Conservation (phyloP, 2,797 vertebrate genomes). For the Poeciliopsis infans region DNA sequence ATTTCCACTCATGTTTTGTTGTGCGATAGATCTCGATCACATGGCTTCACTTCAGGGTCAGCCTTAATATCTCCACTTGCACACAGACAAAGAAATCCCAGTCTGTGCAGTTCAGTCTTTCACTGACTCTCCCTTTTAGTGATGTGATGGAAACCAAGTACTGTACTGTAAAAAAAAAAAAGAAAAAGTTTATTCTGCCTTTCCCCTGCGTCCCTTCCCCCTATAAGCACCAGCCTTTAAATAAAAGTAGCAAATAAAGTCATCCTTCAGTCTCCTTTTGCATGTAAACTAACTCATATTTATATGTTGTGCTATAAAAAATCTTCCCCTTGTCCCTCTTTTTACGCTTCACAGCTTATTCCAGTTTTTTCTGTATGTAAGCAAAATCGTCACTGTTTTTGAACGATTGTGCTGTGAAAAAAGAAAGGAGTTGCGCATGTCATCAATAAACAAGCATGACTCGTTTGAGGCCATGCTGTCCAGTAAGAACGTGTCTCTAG, state of each 20-base stretch:
- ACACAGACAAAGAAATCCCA: constrained; percentile 42
- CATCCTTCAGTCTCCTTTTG: constrained; percentile 64
- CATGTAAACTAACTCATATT: constrained; percentile 81
- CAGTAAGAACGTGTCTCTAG: constrained; percentile 21
- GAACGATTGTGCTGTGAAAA: constrained; percentile 68
- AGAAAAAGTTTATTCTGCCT: constrained; percentile 72
- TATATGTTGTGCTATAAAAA: constrained; percentile 78
- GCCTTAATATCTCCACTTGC: constrained; percentile 48
- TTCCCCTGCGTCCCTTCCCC: constrained; percentile 47
- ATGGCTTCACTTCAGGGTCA: constrained; percentile 40
- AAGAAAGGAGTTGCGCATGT: constrained; percentile 68
- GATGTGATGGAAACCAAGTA: constrained; percentile 81
- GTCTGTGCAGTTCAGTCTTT: constrained; percentile 32
- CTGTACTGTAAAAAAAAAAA: constrained; percentile 71
- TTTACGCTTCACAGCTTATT: constrained; percentile 68
- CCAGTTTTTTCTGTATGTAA: constrained; percentile 78
- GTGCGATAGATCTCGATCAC: constrained; percentile 22
- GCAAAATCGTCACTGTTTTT: constrained; percentile 75
- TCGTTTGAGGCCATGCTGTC: constrained; percentile 56
- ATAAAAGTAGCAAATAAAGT: constrained; percentile 65
- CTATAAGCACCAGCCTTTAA: constrained; percentile 72
- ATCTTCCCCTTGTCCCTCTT: constrained; percentile 33
- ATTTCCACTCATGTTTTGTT: constrained; percentile 25
- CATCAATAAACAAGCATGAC: constrained; percentile 76
- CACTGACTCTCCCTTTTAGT: constrained; percentile 67